These are phyloP conservation scores for Chloroceryle amazona DNA, from an alignment of 2,797 vertebrate species.

Conservation along the genomic window DNA sequence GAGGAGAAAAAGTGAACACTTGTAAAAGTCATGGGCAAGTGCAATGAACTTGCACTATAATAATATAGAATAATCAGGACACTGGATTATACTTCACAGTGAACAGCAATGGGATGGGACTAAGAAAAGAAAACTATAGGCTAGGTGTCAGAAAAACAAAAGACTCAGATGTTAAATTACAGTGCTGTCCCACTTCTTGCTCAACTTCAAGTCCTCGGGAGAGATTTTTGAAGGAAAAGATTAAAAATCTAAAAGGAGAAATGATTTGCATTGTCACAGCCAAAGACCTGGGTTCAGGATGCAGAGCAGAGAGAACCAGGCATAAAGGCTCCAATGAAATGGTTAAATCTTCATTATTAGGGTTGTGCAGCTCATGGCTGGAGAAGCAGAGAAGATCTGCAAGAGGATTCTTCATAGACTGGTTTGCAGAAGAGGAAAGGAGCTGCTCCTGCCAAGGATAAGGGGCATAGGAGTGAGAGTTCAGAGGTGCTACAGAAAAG, in stretches of 20 bases:
- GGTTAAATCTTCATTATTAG: neutral
- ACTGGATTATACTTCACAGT: neutral
- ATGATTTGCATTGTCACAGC: neutral
- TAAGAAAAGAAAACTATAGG: neutral
- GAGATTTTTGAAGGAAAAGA: conserved; percentile 25
- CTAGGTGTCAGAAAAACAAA: neutral
- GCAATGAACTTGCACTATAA: neutral
- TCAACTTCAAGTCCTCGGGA: neutral
- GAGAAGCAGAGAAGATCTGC: neutral
- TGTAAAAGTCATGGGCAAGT: neutral
- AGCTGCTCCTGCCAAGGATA: neutral
- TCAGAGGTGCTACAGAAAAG: neutral
- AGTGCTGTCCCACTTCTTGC: conserved; percentile 8
- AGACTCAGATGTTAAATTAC: neutral
- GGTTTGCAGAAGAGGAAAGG: neutral
- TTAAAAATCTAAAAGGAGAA: conserved; percentile 2
- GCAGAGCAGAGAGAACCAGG: neutral
- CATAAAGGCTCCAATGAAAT: neutral
- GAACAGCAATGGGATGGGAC: neutral
- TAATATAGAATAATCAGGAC: neutral
- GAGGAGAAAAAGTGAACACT: neutral
- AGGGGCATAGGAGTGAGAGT: neutral
- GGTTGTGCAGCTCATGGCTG: neutral
- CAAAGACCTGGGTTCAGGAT: neutral
- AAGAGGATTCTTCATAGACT: neutral